These are phyloP conservation scores for Craseonycteris thonglongyai DNA, from an alignment of 2,113 vertebrate genomes.

Conservation along the genomic window DNA sequence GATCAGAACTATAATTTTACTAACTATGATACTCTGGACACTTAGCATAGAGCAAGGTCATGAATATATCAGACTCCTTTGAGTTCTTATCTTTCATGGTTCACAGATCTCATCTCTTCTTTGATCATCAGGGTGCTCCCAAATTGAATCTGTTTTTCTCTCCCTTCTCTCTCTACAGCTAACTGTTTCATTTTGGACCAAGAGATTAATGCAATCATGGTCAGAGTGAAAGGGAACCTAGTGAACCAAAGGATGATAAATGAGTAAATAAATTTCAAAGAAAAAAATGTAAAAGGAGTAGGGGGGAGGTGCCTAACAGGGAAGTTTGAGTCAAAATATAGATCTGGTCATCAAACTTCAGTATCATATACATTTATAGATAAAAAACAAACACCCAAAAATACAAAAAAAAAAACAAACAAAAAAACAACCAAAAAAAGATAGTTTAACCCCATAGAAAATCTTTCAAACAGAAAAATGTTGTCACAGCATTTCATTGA, in stretches of 20 bases:
- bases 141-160: constrained; percentile 65
- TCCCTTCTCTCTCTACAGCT: constrained; percentile 47
- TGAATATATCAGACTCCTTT: constrained; percentile 66
- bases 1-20: constrained; percentile 18
- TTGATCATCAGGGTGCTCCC: constrained; percentile 71
- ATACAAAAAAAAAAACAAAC: not conserved
- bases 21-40: constrained; percentile 37
- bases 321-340: constrained; percentile 38
- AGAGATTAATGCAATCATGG: constrained; percentile 76
- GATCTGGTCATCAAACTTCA: not conserved
- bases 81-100: constrained; percentile 73
- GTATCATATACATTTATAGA: not conserved
- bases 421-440: not conserved
- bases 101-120: constrained; percentile 75
- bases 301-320: not conserved
- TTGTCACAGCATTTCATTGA: not conserved
- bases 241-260: constrained; percentile 66
- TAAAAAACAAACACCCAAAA: not conserved
- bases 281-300: not conserved
- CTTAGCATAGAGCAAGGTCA: constrained; percentile 52
- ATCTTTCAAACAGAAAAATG: constrained; percentile 6
- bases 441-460: not conserved
- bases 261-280: constrained; percentile 57
- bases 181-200: constrained; percentile 65
- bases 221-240: constrained; percentile 64